A percentile compares a stretch with the other conserved stretches of the same genome.
These are phyloP conservation scores for Pipa parva DNA, from an alignment of 2,113 vertebrate genomes.

Conservation along the genomic window DNA sequence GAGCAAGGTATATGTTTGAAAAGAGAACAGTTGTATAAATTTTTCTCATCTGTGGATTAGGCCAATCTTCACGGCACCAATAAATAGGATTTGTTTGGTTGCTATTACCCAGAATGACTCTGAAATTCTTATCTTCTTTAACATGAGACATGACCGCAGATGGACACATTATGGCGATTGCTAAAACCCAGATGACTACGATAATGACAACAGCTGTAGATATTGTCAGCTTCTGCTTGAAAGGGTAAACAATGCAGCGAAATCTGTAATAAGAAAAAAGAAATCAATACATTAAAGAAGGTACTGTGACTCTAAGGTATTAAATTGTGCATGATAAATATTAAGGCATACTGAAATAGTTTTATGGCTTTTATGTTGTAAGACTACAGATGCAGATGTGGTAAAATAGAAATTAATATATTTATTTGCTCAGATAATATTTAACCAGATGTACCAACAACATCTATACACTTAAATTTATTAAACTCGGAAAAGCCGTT, in stretches of 20 bases:
- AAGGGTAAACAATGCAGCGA: constrained; percentile 78
- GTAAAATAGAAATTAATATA: no score
- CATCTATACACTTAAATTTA: no score
- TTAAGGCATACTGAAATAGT: no score
- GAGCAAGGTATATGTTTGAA: constrained; percentile 83
- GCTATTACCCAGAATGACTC: constrained; percentile 63
- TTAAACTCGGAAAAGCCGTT: no score
- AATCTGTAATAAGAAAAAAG: constrained; percentile 64
- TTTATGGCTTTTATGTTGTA: no score
- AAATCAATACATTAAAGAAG: background rate
- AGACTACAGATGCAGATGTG: no score
- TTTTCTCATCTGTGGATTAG: constrained; percentile 78
- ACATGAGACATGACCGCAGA: constrained; percentile 85
- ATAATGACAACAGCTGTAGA: constrained; percentile 68
- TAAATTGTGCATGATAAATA: no score
- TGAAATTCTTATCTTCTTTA: constrained; percentile 73
- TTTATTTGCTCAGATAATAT: no score
- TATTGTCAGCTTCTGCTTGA: constrained; percentile 82
- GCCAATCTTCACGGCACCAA: constrained; percentile 90
- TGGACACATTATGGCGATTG: constrained; percentile 82
- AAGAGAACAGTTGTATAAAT: constrained; percentile 87
- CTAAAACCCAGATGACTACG: constrained; percentile 79
- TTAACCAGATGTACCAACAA: no score
- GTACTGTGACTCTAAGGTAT: background rate
- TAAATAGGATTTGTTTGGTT: constrained; percentile 73